Evolutionary conservation across 2,888 invertebrate species (phyloP), one percentile per base, ranked within the genome.

Genomic region (Lottia gigantea): DNA sequence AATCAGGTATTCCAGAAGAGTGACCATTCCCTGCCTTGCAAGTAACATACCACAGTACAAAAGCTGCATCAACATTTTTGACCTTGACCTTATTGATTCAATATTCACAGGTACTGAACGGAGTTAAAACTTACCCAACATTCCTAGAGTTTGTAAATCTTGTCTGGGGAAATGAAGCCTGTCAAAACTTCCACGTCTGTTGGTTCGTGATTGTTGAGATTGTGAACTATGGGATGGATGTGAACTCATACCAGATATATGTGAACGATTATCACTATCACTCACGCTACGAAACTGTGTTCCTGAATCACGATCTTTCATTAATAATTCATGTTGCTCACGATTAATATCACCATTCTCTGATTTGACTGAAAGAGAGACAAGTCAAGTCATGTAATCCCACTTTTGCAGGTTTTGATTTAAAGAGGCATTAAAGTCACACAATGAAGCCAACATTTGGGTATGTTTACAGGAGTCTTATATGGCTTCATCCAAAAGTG

Each of bases 111-210:
- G 40, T 11, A 40, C 2, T 6, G 11, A 11, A n/a, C n/a, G n/a
- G n/a, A n/a, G n/a, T n/a, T n/a, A 4, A 40, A 11, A 40, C 82
- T 80, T 83, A 91, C 91, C 91, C 64, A 91, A 85, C 70, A 91
- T 88, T 83, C 91, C 90, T 71, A 91, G 87, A 64, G 90, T 91
- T 74, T 92, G 92, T 0, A 97, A 90, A 71, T 94, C 91, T 2
- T 92, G 91, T 46, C 96, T 90, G 0, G 95, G 93, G 70, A 85
- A 86, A 0, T 93, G 91, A 15, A 95, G 89, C 80, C 94, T 93
- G 77, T 95, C 95, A 82, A 93, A 94, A 71, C 92, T 92, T 19
- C 78, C 75, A 49, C 83, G 78, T 73, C 81, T 82, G 61, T 80
- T 78, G 40, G 77, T 75, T 25, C 82, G 91, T 91, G 49, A 93